phyloP scores from a whole-genome alignment of 1,140 invertebrate species.

The Drosophila ohnishii region DNA sequence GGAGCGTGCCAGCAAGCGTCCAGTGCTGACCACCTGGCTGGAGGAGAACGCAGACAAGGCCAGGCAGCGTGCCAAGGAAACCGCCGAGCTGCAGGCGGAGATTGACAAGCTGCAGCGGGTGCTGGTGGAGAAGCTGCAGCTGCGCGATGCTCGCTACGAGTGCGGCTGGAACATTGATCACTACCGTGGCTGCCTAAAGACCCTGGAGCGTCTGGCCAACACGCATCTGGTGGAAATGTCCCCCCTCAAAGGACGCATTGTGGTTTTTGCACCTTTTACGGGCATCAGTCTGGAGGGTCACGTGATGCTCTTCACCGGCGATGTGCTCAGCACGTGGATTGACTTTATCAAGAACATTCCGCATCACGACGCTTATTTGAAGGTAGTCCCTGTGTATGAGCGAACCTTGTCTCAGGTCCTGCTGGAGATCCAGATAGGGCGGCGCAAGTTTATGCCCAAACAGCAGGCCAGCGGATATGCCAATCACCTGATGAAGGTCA shows the following conservation, averaged over 20 bases:
- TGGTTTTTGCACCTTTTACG: slow-evolving; percentile 94
- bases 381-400: slow-evolving; percentile 91
- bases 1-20: slow-evolving; percentile 69
- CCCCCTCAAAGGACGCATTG: slow-evolving; percentile 87
- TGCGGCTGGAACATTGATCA: slow-evolving; percentile 95
- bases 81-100: slow-evolving; percentile 87
- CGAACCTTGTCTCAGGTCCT: slow-evolving; percentile 92
- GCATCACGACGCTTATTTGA: slow-evolving; percentile 89
- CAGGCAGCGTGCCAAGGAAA: slow-evolving; percentile 85
- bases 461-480: slow-evolving; percentile 93
- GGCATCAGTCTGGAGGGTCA: slow-evolving; percentile 94
- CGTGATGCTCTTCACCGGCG: slow-evolving; percentile 93
- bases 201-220: slow-evolving; percentile 87
- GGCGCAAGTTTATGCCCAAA: slow-evolving; percentile 95
- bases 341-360: slow-evolving; percentile 93
- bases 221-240: slow-evolving; percentile 89
- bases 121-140: slow-evolving; percentile 84
- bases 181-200: slow-evolving; percentile 92
- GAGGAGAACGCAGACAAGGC: slow-evolving; percentile 87
- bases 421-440: slow-evolving; percentile 91
- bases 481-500: slow-evolving; percentile 90
- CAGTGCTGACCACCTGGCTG: slow-evolving; percentile 84
- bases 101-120: slow-evolving; percentile 86
- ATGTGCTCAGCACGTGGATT: slow-evolving; percentile 95
- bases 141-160: slow-evolving; percentile 88